Percentiles rank a stretch among this genome's conserved stretches.
Conservation (phyloP, 2,888 invertebrate species). For the Chrysina gloriosa region DNA sequence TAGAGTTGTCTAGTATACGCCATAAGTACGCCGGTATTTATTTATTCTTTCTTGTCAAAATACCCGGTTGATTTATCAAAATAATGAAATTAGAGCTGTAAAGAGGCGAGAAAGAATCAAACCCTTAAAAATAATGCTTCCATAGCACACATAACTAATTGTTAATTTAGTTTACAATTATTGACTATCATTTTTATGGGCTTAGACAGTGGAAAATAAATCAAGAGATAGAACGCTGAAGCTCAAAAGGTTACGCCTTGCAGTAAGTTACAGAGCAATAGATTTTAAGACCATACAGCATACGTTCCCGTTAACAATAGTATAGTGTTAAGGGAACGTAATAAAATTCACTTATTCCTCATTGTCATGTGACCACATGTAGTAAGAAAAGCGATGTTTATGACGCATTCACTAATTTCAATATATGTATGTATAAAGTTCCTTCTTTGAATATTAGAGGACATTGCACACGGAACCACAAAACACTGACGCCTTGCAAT, state of each 20-base stretch:
- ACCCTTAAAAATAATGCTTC: background rate
- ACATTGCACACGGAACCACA: background rate
- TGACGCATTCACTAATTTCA: slow-evolving; percentile 40
- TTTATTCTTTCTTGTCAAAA: too few species aligned
- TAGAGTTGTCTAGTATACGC: too few species aligned
- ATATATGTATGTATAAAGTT: slow-evolving; percentile 9
- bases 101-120: too few species aligned
- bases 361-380: slow-evolving; percentile 40
- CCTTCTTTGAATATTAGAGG: slow-evolving; percentile 26
- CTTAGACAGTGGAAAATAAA: background rate
- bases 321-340: slow-evolving; percentile 25
- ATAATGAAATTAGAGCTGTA: too few species aligned
- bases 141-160: too few species aligned
- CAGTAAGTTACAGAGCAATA: slow-evolving; percentile 8
- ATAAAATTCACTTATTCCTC: slow-evolving; percentile 39
- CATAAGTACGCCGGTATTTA: too few species aligned
- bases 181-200: background rate
- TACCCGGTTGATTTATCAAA: too few species aligned
- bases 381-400: slow-evolving; percentile 36
- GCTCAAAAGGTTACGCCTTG: background rate
- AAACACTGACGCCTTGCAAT: background rate
- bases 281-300: background rate
- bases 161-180: too few species aligned
- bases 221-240: background rate
- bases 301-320: slow-evolving; percentile 26